Base-by-base conservation (phyloP, 92 coral and sea anemone genomes). In the Actinernus sp. region DNA sequence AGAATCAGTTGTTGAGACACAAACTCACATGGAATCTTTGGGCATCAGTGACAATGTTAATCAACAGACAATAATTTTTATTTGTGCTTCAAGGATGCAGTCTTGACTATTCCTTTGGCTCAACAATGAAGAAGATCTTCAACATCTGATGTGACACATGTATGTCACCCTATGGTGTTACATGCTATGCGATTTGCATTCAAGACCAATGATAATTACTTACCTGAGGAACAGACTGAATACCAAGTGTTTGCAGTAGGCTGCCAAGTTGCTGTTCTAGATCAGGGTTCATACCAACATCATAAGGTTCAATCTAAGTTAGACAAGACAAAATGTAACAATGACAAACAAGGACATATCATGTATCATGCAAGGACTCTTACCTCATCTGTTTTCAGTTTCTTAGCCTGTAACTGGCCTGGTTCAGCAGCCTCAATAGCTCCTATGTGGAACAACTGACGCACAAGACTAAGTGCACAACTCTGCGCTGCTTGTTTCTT, bases 401-500 rank as follows among this genome's bases (percentile, higher is more conserved):
- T 95, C 69, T 95, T 95, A 12, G 97, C 97, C 44, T 88, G 92
- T 54, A 87, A 23, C 28, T 95, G 99, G 4, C 99, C 99, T 41
- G 93, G 93, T 61, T 90, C 99, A 4, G 99, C 99, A 39, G 95
- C 93, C 56, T 95, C 99, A 23, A 95, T 66, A 2, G 85, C 99
- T 67, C 99, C 99, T 67, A 95, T 78, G 62, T 95, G 99, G 30
- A 95, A 95, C 60, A 95, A 68, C 72, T 95, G 99, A 37, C 99
- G 88, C 17, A 95, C 96, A 17, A 95, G 76, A 57, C 99, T 95
- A 2, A 95, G 90, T 16, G 99, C 67, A 37, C 91, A 89, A 55
- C 87, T 91, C 58, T 91, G 97, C 0, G 99, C 99, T n/a, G 97
- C 99, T 72, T 95, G 99, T 52, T 95, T 95, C 76, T 95, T 95